phyloP scores from a whole-genome alignment of 1,140 invertebrate species.

The Drepana arcuata region DNA sequence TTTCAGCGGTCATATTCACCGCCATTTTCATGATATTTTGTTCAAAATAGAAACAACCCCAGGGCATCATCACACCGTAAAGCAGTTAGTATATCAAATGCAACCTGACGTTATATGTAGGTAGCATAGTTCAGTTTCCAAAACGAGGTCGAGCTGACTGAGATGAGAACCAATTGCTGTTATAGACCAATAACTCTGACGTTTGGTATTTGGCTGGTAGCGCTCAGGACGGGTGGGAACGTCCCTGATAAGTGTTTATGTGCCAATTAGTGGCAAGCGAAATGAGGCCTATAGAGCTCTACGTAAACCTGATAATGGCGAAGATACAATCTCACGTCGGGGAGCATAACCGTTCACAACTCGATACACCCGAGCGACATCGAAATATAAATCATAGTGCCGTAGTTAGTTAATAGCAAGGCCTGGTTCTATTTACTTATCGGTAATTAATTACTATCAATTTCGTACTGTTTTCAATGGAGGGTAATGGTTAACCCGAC shows the following conservation, averaged over 20 bases:
- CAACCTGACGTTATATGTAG: too few species aligned
- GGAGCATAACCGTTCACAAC: conserved; percentile 9
- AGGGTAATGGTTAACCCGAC: neutral
- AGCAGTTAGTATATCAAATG: too few species aligned
- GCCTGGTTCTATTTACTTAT: conserved; percentile 6
- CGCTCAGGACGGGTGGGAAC: conserved; percentile 30
- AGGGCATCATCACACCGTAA: conserved; percentile 28
- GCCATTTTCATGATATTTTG: conserved; percentile 42
- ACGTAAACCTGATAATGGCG: conserved; percentile 39
- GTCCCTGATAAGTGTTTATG: conserved; percentile 62
- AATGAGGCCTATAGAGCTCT: conserved; percentile 35
- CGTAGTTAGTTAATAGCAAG: conserved; percentile 5
- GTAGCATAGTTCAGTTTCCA: too few species aligned
- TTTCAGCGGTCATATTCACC: conserved; percentile 46
- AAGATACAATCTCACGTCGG: conserved; percentile 23
- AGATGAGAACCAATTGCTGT: conserved; percentile 26
- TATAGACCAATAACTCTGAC: conserved; percentile 38
- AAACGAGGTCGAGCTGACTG: too few species aligned
- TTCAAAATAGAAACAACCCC: conserved; percentile 47
- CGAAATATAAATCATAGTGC: too few species aligned
- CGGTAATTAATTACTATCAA: conserved; percentile 6
- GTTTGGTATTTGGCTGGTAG: conserved; percentile 28
- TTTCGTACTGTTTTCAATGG: conserved; percentile 1
- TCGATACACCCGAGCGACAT: conserved; percentile 7
- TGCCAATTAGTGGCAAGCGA: conserved; percentile 54